Evolutionary conservation across 2,113 vertebrate species (phyloP).

Genomic region (Osmerus eperlanus): DNA sequence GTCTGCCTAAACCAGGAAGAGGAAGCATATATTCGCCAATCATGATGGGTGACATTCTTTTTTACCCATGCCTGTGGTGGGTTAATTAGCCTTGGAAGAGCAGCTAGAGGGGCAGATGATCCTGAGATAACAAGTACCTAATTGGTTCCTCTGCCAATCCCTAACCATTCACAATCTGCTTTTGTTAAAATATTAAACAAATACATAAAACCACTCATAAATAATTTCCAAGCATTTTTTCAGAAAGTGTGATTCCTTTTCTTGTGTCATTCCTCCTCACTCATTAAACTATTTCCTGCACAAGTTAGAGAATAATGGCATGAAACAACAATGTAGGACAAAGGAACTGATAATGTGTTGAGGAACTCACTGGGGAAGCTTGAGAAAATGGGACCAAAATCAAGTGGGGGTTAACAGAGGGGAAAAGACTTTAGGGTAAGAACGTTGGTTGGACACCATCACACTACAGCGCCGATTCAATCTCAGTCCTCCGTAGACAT

Average conservation of each 20-base stretch:
- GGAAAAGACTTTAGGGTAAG: background rate
- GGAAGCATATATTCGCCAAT: slow-evolving; percentile 29
- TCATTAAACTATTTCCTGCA: slow-evolving; percentile 51
- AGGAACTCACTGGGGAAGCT: slow-evolving; percentile 36
- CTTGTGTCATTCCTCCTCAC: slow-evolving; percentile 24
- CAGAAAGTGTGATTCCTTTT: slow-evolving; percentile 45
- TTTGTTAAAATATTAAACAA: slow-evolving; percentile 40
- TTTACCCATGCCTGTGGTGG: slow-evolving; percentile 38
- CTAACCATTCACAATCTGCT: slow-evolving; percentile 52
- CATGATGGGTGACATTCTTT: slow-evolving; percentile 29
- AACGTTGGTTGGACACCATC: slow-evolving; percentile 19
- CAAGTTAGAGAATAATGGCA: slow-evolving; percentile 8
- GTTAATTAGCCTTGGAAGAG: slow-evolving; percentile 40
- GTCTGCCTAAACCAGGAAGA: background rate
- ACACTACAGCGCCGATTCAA: background rate
- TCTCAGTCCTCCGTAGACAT: background rate
- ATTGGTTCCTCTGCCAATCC: slow-evolving; percentile 46
- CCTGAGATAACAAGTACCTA: slow-evolving; percentile 33
- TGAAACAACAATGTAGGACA: slow-evolving; percentile 28
- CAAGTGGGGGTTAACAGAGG: slow-evolving; percentile 17
- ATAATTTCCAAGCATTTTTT: slow-evolving; percentile 49
- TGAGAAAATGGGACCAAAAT: slow-evolving; percentile 26
- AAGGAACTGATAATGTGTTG: slow-evolving; percentile 24
- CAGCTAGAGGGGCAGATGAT: slow-evolving; percentile 25
- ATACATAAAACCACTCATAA: slow-evolving; percentile 39